A percentile compares a stretch with the other conserved stretches of the same genome.
Conservation (phyloP, 2,797 vertebrate species). For the Crenichthys baileyi region DNA sequence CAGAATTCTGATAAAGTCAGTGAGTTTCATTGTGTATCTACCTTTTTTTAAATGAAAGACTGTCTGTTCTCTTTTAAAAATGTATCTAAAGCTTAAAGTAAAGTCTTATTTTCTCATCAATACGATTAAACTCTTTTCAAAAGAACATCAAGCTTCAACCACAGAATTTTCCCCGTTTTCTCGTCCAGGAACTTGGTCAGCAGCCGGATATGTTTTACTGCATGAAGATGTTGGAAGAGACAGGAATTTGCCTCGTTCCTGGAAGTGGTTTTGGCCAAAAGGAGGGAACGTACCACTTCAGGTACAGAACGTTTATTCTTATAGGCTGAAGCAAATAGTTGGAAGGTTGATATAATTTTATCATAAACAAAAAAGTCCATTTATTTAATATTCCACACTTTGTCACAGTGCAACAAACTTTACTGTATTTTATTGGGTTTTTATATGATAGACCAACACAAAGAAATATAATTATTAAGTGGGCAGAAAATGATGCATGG, state of each 20-base stretch:
- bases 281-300: slow-evolving; percentile 92
- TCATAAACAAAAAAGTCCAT: no score
- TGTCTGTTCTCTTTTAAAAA: background rate
- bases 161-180: background rate
- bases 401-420: background rate
- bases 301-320: slow-evolving; percentile 69
- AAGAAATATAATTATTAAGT: no score
- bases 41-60: background rate
- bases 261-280: slow-evolving; percentile 92
- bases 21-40: background rate
- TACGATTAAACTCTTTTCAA: background rate
- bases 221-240: slow-evolving; percentile 90
- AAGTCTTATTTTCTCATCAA: background rate
- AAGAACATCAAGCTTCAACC: background rate
- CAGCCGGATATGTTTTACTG: slow-evolving; percentile 94
- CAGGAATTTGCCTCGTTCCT: slow-evolving; percentile 92
- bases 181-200: slow-evolving; percentile 81
- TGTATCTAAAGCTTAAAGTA: background rate
- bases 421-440: no score
- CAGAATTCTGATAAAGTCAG: background rate
- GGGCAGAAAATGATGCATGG: no score
- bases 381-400: no score
- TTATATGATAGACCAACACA: no score
- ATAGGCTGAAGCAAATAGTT: background rate
- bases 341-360: background rate